phyloP scores from a whole-genome alignment of 2,113 vertebrate species.

The Aptenodytes forsteri region DNA sequence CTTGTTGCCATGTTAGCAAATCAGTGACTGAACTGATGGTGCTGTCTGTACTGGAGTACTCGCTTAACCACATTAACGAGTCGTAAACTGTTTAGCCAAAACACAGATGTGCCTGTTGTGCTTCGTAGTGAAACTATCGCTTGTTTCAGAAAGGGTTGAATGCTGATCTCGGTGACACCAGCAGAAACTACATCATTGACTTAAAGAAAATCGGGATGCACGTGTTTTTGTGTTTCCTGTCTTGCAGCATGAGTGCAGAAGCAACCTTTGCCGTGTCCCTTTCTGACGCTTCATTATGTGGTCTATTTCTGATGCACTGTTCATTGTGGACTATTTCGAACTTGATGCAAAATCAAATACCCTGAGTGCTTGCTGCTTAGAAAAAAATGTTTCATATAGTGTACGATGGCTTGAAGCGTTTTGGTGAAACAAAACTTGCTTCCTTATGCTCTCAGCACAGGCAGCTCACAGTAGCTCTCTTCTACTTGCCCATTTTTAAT shows the following conservation, averaged over 20 bases:
- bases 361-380: neutral
- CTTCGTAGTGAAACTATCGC: neutral
- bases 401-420: neutral
- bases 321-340: neutral
- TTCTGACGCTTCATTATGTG: neutral
- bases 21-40: neutral
- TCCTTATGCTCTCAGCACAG: neutral
- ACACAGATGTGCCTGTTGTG: neutral
- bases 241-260: neutral
- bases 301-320: neutral
- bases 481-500: neutral
- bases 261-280: neutral
- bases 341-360: neutral
- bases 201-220: neutral
- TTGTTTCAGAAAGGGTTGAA: neutral
- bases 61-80: fast-evolving
- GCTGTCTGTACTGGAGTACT: neutral
- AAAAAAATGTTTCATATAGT: neutral
- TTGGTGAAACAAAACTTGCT: neutral
- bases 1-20: neutral
- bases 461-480: neutral
- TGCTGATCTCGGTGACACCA: neutral
- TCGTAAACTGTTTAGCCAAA: neutral
- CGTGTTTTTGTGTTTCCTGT: neutral
- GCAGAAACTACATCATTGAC: neutral